Base-by-base conservation (phyloP, 2,113 vertebrate genomes). In the Melierax canorus region DNA sequence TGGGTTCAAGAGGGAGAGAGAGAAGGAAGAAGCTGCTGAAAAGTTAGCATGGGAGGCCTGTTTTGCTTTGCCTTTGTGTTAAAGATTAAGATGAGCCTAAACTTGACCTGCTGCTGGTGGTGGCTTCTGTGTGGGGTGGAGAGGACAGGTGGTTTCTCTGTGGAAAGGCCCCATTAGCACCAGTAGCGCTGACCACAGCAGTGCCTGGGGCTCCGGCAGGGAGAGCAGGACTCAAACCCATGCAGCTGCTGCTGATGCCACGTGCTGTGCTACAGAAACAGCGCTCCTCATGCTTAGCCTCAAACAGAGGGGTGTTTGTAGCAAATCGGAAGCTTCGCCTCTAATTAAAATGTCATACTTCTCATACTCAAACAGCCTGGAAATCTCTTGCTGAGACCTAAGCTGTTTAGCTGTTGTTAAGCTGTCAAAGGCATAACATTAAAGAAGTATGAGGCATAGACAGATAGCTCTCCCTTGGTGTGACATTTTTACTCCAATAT, bases 351-450 rank as follows among this genome's bases (percentile, higher is more conserved):
- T 74, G 77, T 84, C 77, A 58, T 64, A 24, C 38, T 80, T 84
- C 76, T 91, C 34, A 6, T 60, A 24, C 7, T 48, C 62, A 39
- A 69, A 56, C 36, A 73, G 77, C 81, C 59, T 62, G 24, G 80
- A 72, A 59, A 60, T 41, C 41, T 91, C 91, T 51, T 60, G 77
- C 84, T 80, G 88, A 92, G 92, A 62, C 50, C 39, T 24, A 30
- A 91, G 84, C 76, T 93, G 62, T 93, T 88, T 45, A 85, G 80
- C 86, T 74, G 71, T 36, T 73, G 74, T 58, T 82, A 58, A 92
- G 75, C 90, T 95, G 90, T 91, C 90, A 93, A 55, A 86, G 50
- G 53, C n/a, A 7, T 26, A 66, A 38, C 67, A 32, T 72, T 58
- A 66, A 63, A 91, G 59, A 59, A 64, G 36, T 22, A 32, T 20